These are phyloP conservation scores for Cossypha caffra DNA, from an alignment of 2,797 vertebrate species.

Conservation along the genomic window DNA sequence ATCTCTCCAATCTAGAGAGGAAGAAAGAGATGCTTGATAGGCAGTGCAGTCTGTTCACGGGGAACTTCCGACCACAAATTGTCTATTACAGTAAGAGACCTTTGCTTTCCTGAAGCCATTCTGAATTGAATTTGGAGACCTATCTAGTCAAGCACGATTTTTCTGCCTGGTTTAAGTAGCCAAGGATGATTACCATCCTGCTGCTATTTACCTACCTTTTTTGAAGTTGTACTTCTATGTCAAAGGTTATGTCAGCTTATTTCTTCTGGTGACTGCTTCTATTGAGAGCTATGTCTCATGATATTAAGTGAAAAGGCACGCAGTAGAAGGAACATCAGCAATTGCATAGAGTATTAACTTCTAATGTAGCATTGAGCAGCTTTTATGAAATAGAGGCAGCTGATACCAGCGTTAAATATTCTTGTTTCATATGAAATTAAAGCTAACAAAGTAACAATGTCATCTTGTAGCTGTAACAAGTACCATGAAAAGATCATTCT, in stretches of 20 bases:
- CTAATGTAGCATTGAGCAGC: not conserved
- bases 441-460: not conserved
- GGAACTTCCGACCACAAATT: not conserved
- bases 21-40: not conserved
- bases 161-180: constrained; percentile 12
- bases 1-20: not conserved
- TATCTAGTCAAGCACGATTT: not conserved
- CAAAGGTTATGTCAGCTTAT: constrained; percentile 40
- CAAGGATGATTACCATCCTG: constrained; percentile 3
- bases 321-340: not conserved
- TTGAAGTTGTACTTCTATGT: constrained; percentile 1
- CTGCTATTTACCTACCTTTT: constrained; percentile 43
- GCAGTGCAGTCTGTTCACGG: not conserved
- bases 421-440: constrained; percentile 6
- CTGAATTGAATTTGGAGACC: not conserved
- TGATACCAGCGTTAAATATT: not conserved
- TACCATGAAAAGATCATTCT: not conserved
- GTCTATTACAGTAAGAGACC: not conserved
- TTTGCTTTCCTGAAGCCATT: not conserved
- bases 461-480: not conserved
- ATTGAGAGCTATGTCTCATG: not conserved
- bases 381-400: not conserved
- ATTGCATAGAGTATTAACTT: not conserved
- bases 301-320: constrained; percentile 26
- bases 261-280: constrained; percentile 29